Evolutionary conservation across 2,113 vertebrate species (phyloP).

Genomic region (Echinops telfairi): DNA sequence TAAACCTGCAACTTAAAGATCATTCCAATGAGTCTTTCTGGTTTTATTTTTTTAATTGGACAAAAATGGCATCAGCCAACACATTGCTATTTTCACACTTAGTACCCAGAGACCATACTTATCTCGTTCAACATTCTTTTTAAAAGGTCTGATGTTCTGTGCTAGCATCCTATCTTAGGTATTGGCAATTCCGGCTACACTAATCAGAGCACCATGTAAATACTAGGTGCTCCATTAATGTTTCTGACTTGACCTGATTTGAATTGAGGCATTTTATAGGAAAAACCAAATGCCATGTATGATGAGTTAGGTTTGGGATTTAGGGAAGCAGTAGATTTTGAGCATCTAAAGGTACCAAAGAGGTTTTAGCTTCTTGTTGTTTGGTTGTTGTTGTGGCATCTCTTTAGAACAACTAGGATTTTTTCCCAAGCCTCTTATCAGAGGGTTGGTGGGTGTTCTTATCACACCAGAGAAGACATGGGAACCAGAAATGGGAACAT

Average conservation of each 20-base stretch:
- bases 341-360: neutral
- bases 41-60: neutral
- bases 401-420: neutral
- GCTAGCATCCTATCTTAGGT: neutral
- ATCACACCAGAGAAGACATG: neutral
- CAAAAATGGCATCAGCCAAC: neutral
- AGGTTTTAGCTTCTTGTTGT: neutral
- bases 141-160: neutral
- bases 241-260: neutral
- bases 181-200: neutral
- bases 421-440: slow-evolving; percentile 34
- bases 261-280: neutral
- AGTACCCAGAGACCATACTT: neutral
- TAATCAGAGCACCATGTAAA: neutral
- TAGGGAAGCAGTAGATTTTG: neutral
- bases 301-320: neutral
- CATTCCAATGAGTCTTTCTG: neutral
- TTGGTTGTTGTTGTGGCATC: neutral
- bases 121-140: neutral
- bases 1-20: slow-evolving; percentile 19
- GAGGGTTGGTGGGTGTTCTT: neutral
- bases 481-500: neutral
- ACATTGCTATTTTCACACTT: no score
- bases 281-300: neutral
- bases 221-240: no score